Evolutionary conservation across 2,888 invertebrate genomes (phyloP), one percentile per base, ranked within the genome.

Genomic region (Cynaeus angustus): DNA sequence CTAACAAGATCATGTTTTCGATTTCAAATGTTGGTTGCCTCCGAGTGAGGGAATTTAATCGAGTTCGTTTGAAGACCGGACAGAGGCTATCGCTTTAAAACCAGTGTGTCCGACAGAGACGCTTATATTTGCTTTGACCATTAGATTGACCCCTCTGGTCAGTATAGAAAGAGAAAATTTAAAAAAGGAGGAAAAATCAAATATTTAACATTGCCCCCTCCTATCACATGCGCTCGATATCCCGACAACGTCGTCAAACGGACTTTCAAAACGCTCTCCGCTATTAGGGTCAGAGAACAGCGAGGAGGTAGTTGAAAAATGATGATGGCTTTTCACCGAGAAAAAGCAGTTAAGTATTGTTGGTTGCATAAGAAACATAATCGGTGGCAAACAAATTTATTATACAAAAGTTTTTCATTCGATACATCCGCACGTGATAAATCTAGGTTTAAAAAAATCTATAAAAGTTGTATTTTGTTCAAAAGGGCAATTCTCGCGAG

Each of bases 401-500:
- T 33, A 1, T n/a, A n/a, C n/a, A n/a, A n/a, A 33, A 33, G 6
- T 7, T 10, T 28, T 30, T 33, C 33, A 59, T 10, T 46, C n/a
- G 9, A 71, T 48, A 61, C 71, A 72, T 50, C 56, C 72, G 71
- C 86, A 87, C 12, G 75, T 75, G 85, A 86, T 86, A 28, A 87
- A 86, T 74, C 89, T 84, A 1, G 89, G 89, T 9, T 88, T 79
- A 43, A 89, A 77, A 59, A 85, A 83, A 77, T 89, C 88, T 43
- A 82, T 53, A 48, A 85, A 79, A 3, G 82, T 81, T 46, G 85
- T 83, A 79, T 86, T 68, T 12, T 12, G n/a, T 38, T 74, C 66
- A 3, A 86, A 86, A 0, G 91, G 90, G 79, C 94, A 95, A 83
- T 94, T 94, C 68, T 86, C 84, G 41, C 94, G 56, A 0, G 95